A percentile compares a stretch with the other conserved stretches of the same genome.
Evolutionary conservation across 2,113 vertebrate genomes (phyloP).

Genomic region (Mus spicilegus): DNA sequence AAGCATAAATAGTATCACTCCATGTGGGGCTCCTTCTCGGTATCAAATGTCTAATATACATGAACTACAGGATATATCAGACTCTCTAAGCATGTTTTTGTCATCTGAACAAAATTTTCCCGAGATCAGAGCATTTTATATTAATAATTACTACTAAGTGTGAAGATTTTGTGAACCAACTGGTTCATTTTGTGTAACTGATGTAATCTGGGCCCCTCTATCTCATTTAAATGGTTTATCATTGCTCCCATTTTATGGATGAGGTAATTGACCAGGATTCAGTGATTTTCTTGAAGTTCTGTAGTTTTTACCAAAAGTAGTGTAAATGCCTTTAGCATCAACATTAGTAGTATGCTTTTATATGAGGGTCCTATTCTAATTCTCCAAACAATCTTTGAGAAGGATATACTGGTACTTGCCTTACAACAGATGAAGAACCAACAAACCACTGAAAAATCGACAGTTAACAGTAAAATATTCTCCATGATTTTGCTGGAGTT

Average conservation of each 20-base stretch:
- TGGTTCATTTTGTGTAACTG: not conserved
- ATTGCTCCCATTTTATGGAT: not conserved
- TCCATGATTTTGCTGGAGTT: not conserved
- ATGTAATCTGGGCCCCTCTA: not conserved
- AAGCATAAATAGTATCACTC: not conserved
- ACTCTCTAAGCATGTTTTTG: not conserved
- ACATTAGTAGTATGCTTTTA: not conserved
- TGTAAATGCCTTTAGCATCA: not conserved
- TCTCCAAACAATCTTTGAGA: not conserved
- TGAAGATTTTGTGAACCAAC: not conserved
- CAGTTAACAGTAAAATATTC: not conserved
- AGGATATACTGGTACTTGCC: not conserved
- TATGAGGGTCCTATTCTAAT: not conserved
- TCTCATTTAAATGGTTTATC: not conserved
- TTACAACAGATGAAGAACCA: conserved; percentile 13
- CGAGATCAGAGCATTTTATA: not conserved
- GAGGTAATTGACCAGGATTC: not conserved
- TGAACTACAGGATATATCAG: not conserved
- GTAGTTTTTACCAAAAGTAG: not conserved
- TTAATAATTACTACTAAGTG: not conserved
- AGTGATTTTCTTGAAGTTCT: not conserved
- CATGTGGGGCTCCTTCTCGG: not conserved
- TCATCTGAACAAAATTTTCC: not conserved
- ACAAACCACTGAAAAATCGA: not conserved
- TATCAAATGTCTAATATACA: not conserved